A percentile compares a stretch with the other conserved stretches of the same genome.
Evolutionary conservation across 2,797 vertebrate species (phyloP).

Genomic region (Acestrorhynchus altus): DNA sequence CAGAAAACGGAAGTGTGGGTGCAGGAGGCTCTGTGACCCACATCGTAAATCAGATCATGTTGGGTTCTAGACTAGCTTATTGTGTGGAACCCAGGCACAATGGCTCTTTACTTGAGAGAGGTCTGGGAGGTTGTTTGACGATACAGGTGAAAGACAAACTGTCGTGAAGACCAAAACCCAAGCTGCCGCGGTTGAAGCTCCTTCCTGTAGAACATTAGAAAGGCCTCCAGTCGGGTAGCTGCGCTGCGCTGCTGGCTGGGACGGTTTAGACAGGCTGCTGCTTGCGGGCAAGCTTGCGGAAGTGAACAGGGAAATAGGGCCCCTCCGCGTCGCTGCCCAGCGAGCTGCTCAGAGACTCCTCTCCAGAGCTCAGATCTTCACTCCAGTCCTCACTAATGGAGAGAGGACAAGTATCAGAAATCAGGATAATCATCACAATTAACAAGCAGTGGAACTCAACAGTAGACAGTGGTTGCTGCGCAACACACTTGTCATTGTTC

Average conservation of each 20-base stretch:
- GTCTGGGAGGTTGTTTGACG: slow-evolving; percentile 36
- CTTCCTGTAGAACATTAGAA: slow-evolving; percentile 7
- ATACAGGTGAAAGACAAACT: slow-evolving; percentile 15
- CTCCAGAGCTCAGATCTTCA: slow-evolving; percentile 93
- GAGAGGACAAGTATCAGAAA: neutral
- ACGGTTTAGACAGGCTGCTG: slow-evolving; percentile 73
- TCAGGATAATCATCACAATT: no score
- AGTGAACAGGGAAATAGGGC: slow-evolving; percentile 85
- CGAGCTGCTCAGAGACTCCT: slow-evolving; percentile 91
- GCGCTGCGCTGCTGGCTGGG: slow-evolving; percentile 30
- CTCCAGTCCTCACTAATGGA: slow-evolving; percentile 88
- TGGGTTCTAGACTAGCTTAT: slow-evolving; percentile 64
- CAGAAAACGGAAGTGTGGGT: slow-evolving; percentile 31
- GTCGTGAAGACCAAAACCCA: neutral
- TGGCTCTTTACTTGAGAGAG: slow-evolving; percentile 33
- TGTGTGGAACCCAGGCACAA: slow-evolving; percentile 59
- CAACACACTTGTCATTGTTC: no score
- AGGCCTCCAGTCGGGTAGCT: slow-evolving; percentile 19
- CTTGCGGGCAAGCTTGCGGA: slow-evolving; percentile 75
- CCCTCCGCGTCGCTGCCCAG: slow-evolving; percentile 84
- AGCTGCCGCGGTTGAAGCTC: slow-evolving; percentile 12
- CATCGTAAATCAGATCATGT: slow-evolving; percentile 54
- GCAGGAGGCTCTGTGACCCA: slow-evolving; percentile 48
- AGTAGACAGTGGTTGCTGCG: no score
- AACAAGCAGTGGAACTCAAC: no score